phyloP scores from a whole-genome alignment of 2,797 vertebrate species.

The Pantherophis vulpinus region DNA sequence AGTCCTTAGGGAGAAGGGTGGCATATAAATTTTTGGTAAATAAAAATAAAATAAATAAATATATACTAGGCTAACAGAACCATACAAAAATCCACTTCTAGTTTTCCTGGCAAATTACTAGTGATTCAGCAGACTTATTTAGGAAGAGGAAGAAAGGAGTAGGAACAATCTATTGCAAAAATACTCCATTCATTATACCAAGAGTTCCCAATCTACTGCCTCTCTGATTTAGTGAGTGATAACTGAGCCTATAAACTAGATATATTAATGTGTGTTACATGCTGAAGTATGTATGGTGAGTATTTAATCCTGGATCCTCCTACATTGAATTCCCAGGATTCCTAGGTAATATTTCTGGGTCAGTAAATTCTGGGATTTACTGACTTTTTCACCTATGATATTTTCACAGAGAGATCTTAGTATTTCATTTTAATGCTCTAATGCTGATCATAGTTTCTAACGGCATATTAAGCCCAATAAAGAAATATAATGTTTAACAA shows the following conservation, averaged over 20 bases:
- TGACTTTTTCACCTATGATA: neutral
- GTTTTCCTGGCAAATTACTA: neutral
- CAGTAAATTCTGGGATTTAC: neutral
- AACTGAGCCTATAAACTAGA: neutral
- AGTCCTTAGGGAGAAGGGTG: too few species aligned
- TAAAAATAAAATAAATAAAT: too few species aligned
- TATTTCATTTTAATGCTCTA: neutral
- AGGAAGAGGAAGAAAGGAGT: neutral
- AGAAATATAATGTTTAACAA: conserved; percentile 1
- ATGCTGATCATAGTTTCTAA: conserved; percentile 4
- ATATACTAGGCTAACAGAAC: neutral
- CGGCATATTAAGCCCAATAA: neutral
- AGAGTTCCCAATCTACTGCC: neutral
- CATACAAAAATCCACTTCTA: neutral
- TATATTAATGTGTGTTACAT: neutral
- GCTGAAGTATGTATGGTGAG: neutral
- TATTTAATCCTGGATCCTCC: neutral
- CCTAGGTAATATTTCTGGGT: neutral
- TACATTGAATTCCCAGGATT: neutral
- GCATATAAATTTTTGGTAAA: too few species aligned
- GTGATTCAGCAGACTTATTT: neutral
- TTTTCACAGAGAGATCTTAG: neutral
- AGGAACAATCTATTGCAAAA: neutral
- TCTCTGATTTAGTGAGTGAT: neutral
- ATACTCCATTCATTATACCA: neutral